A percentile compares a stretch with the other conserved stretches of the same genome.
These are phyloP conservation scores for Zaprionus kolodkinae DNA, from an alignment of 1,140 invertebrate species.

Conservation along the genomic window DNA sequence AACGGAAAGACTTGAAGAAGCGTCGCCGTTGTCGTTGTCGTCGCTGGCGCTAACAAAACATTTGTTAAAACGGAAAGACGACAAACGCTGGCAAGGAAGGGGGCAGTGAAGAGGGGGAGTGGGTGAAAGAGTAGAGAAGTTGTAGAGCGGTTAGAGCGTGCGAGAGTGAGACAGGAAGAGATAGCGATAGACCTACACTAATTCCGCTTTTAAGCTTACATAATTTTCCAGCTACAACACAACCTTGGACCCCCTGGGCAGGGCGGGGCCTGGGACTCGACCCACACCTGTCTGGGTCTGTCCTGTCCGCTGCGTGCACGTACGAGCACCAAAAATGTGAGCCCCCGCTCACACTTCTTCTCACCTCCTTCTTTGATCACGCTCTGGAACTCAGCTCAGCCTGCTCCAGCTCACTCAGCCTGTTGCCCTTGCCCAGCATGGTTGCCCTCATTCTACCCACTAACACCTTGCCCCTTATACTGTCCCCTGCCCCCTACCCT, in stretches of 20 bases:
- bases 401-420: not conserved
- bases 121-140: not conserved
- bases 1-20: conserved; percentile 61
- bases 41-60: conserved; percentile 70
- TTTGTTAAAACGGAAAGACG: conserved; percentile 79
- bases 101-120: not conserved
- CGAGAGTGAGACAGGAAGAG: conserved; percentile 10
- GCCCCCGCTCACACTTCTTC: conserved; percentile 1
- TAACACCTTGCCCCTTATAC: too few relatives aligned
- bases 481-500: not conserved
- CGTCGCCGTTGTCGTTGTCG: conserved; percentile 17
- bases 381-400: conserved; percentile 9
- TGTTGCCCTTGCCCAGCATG: not conserved
- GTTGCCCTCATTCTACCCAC: too few relatives aligned
- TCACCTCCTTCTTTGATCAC: too few relatives aligned
- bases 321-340: conserved; percentile 64
- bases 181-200: conserved; percentile 33
- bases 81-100: conserved; percentile 58
- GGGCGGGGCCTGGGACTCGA: conserved; percentile 3
- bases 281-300: conserved; percentile 31
- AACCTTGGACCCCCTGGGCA: conserved; percentile 45
- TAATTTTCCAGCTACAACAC: conserved; percentile 66
- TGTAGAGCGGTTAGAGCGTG: too few relatives aligned
- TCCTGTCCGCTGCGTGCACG: conserved; percentile 57
- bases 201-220: conserved; percentile 73